Percentiles rank a stretch among this genome's conserved stretches.
These are phyloP conservation scores for Pseudopipra pipra DNA, from an alignment of 2,113 vertebrate species.

Conservation along the genomic window DNA sequence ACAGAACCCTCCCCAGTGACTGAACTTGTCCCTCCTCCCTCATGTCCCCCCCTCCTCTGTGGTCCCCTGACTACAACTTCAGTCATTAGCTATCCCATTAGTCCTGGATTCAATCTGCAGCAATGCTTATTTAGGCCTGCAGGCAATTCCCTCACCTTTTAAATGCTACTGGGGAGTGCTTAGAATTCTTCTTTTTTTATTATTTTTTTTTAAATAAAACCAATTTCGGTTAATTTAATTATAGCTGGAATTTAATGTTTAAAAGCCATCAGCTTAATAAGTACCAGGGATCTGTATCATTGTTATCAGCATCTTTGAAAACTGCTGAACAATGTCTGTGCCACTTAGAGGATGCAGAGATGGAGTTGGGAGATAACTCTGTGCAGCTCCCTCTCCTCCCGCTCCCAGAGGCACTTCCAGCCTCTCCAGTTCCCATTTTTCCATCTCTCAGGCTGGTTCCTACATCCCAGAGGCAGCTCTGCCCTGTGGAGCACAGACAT, in stretches of 20 bases:
- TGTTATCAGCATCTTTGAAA: conserved; percentile 44
- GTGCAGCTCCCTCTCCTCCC: background rate
- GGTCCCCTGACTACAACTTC: background rate
- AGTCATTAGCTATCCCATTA: background rate
- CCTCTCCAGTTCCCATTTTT: accelerated
- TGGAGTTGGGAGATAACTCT: background rate
- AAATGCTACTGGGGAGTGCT: background rate
- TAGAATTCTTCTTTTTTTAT: background rate
- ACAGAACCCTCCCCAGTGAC: background rate
- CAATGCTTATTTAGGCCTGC: background rate
- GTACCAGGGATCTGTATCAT: background rate
- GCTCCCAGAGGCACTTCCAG: background rate
- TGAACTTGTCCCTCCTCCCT: background rate
- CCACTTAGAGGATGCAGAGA: background rate
- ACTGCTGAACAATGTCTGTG: conserved; percentile 31
- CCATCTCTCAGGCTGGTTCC: background rate
- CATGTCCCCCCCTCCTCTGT: background rate
- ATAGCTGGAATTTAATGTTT: conserved; percentile 43
- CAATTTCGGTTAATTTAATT: conserved; percentile 59
- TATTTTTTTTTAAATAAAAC: background rate
- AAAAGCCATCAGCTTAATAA: conserved; percentile 50
- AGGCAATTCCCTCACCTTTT: conserved; percentile 51
- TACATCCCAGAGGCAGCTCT: background rate
- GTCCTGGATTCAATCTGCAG: conserved; percentile 19
- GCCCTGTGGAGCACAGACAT: background rate